Evolutionary conservation across 2,888 invertebrate species (phyloP).

Genomic region (Drosophila pseudotakahashii): DNA sequence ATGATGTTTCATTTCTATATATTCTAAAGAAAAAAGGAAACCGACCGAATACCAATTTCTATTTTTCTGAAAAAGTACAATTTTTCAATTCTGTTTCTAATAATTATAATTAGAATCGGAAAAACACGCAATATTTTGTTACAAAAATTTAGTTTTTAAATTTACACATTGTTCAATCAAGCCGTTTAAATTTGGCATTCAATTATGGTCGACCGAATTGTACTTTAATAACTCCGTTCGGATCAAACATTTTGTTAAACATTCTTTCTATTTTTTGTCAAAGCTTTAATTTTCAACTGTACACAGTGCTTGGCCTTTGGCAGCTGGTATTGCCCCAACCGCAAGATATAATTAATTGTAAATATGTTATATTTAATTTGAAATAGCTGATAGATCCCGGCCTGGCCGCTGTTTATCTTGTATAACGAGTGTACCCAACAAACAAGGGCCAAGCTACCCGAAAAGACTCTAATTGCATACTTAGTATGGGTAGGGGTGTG

Average conservation of each 20-base stretch:
- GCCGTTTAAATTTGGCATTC: neutral
- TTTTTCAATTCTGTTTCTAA: constrained; percentile 1
- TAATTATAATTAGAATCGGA: neutral
- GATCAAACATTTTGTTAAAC: constrained; percentile 10
- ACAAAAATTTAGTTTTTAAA: neutral
- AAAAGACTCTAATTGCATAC: constrained; percentile 54
- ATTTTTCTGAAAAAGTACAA: neutral
- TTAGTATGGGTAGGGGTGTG: constrained; percentile 60
- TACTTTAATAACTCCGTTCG: neutral
- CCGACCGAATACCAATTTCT: neutral
- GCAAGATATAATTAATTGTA: constrained; percentile 64
- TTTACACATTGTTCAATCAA: neutral
- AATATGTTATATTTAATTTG: constrained; percentile 63
- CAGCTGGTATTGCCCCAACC: constrained; percentile 36
- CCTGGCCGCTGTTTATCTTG: constrained; percentile 68
- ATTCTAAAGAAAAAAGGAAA: neutral
- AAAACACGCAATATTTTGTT: constrained; percentile 7
- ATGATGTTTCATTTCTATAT: neutral
- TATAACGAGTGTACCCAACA: constrained; percentile 28
- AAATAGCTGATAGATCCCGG: constrained; percentile 60
- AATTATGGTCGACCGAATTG: neutral
- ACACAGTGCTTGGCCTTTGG: constrained; percentile 21
- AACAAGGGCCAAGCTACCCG: constrained; percentile 43
- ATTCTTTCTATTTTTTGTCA: constrained; percentile 1
- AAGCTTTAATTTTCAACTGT: constrained; percentile 16